These are phyloP conservation scores for Orius laevigatus DNA, from an alignment of 1,140 invertebrate genomes.

Conservation along the genomic window DNA sequence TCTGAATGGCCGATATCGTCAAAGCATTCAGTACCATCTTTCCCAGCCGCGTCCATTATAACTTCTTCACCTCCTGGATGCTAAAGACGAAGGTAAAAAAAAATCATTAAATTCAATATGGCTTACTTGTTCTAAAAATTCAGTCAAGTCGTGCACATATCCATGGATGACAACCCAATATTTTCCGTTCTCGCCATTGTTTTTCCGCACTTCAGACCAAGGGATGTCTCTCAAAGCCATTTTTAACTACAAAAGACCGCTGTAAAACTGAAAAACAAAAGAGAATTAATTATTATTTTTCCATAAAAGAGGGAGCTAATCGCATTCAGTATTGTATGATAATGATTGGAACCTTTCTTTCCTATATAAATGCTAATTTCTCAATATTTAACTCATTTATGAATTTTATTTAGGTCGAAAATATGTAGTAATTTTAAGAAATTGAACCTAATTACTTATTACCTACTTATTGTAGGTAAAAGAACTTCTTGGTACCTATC, in stretches of 20 bases:
- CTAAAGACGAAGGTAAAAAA: slow-evolving; percentile 14
- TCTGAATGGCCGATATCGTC: slow-evolving; percentile 21
- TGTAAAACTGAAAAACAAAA: no score
- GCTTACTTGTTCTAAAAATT: slow-evolving; percentile 39
- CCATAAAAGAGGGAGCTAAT: no score
- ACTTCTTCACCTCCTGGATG: slow-evolving; percentile 22
- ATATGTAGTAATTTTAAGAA: no score
- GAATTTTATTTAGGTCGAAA: no score
- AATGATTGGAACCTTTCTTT: no score
- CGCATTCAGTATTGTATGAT: no score
- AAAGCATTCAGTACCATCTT: slow-evolving; percentile 21
- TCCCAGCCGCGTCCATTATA: slow-evolving; percentile 17
- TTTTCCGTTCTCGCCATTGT: slow-evolving; percentile 11
- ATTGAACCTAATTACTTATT: no score
- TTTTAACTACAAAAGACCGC: neutral
- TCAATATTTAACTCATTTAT: no score
- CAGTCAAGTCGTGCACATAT: slow-evolving; percentile 51
- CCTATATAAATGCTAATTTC: no score
- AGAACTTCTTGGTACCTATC: no score
- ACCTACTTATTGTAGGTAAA: no score
- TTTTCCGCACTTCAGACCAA: slow-evolving; percentile 14
- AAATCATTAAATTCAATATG: neutral
- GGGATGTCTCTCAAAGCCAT: neutral
- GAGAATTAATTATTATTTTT: no score
- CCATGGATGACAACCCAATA: slow-evolving; percentile 21